Conservation (phyloP, 1,140 invertebrate genomes). For the Forficula auricularia region DNA sequence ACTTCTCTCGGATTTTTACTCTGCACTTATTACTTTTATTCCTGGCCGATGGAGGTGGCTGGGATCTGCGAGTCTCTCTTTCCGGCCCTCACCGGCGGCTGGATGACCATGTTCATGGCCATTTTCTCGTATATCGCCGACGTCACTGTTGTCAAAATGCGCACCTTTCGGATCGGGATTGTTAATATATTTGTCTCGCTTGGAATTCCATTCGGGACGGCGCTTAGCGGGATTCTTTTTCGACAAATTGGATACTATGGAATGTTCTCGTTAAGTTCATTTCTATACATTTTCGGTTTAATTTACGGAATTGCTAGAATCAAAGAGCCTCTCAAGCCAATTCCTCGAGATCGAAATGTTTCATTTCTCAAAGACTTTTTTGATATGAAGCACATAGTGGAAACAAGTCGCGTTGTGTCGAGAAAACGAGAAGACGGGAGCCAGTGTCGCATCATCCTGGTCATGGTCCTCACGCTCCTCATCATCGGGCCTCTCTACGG, state of each 20-base stretch:
- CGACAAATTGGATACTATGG: slow-evolving; percentile 29
- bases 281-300: slow-evolving; percentile 24
- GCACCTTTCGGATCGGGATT: slow-evolving; percentile 34
- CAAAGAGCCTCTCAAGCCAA: slow-evolving; percentile 18
- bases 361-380: slow-evolving; percentile 27
- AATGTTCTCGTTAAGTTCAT: slow-evolving; percentile 23
- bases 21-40: slow-evolving; percentile 30
- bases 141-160: slow-evolving; percentile 30
- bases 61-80: slow-evolving; percentile 33
- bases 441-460: slow-evolving; percentile 24
- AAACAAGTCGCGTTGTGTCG: slow-evolving; percentile 28
- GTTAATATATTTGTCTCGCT: slow-evolving; percentile 33
- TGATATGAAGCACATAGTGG: slow-evolving; percentile 26
- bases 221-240: slow-evolving; percentile 27
- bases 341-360: slow-evolving; percentile 21
- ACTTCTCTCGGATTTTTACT: slow-evolving; percentile 28
- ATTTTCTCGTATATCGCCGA: slow-evolving; percentile 39
- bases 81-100: slow-evolving; percentile 34
- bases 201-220: slow-evolving; percentile 28
- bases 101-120: slow-evolving; percentile 33
- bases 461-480: slow-evolving; percentile 28
- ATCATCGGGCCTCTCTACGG: slow-evolving; percentile 31
- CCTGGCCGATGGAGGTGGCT: slow-evolving; percentile 31
- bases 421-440: slow-evolving; percentile 21
- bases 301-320: slow-evolving; percentile 25